These are phyloP conservation scores for Parasteatoda lunata DNA, from an alignment of 2,888 invertebrate genomes.

Conservation along the genomic window DNA sequence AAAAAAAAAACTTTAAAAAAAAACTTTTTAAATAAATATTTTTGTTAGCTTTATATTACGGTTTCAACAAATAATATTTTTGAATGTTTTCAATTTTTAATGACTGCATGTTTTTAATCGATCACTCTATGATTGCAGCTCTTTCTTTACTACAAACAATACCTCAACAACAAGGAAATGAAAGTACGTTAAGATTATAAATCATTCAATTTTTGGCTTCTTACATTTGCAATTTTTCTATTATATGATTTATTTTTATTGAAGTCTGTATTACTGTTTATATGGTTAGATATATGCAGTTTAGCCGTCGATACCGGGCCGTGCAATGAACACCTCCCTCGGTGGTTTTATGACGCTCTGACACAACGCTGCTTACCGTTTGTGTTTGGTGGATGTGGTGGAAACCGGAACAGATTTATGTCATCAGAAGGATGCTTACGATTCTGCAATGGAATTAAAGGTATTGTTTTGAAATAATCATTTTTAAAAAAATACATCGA, in stretches of 20 bases:
- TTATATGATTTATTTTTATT: too few relatives aligned
- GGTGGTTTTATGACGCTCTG: slow-evolving; percentile 82
- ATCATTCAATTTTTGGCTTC: too few relatives aligned
- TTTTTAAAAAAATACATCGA: not conserved
- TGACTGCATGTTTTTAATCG: not conserved
- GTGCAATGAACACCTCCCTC: slow-evolving; percentile 80
- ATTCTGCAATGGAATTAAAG: slow-evolving; percentile 68
- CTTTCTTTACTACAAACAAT: not conserved
- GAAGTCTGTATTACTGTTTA: not conserved
- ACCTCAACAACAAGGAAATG: slow-evolving; percentile 11
- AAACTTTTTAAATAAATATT: too few relatives aligned
- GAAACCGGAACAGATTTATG: slow-evolving; percentile 89
- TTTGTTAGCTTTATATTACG: too few relatives aligned
- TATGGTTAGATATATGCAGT: slow-evolving; percentile 78
- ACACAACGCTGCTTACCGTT: slow-evolving; percentile 82
- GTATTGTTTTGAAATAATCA: not conserved
- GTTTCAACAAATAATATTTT: too few relatives aligned
- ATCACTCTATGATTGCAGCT: slow-evolving; percentile 7
- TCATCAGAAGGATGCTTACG: slow-evolving; percentile 80
- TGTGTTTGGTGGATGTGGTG: slow-evolving; percentile 87
- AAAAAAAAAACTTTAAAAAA: too few relatives aligned
- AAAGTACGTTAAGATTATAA: slow-evolving; percentile 27
- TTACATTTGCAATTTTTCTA: too few relatives aligned
- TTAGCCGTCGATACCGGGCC: slow-evolving; percentile 82
- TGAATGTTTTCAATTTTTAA: not conserved